phyloP scores from a whole-genome alignment of 1,140 invertebrate genomes.

The Globodera rostochiensis region DNA sequence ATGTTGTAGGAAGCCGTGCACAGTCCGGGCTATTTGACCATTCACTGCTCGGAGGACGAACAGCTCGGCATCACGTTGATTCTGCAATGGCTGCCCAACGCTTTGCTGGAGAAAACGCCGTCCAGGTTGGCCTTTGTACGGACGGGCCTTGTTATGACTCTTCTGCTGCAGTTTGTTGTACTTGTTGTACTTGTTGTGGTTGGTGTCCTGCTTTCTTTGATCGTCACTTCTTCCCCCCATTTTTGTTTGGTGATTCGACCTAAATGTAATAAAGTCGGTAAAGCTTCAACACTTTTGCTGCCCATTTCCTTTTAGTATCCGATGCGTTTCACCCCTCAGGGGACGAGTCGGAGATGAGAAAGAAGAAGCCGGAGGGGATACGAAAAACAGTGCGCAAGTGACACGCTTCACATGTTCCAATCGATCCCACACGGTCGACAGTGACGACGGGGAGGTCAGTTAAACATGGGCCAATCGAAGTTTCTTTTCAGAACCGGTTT shows the following conservation, averaged over 20 bases:
- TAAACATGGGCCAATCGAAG: not conserved
- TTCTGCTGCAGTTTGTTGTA: constrained; percentile 19
- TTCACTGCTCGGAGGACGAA: constrained; percentile 75
- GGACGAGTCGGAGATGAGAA: constrained; percentile 19
- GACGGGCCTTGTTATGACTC: constrained; percentile 21
- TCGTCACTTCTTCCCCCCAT: not conserved
- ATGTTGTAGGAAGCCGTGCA: constrained; percentile 70
- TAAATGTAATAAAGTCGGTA: too few relatives aligned
- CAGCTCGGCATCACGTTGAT: constrained; percentile 77
- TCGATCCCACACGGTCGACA: constrained; percentile 56
- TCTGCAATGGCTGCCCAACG: constrained; percentile 88
- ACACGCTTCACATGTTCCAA: constrained; percentile 57
- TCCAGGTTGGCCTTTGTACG: constrained; percentile 67
- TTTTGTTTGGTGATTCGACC: not conserved
- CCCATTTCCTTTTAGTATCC: constrained; percentile 50
- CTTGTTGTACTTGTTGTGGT: constrained; percentile 10
- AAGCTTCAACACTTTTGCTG: too few relatives aligned
- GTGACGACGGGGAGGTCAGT: constrained; percentile 39
- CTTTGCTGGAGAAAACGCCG: constrained; percentile 82
- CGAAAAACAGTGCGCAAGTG: constrained; percentile 36
- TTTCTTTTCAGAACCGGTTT: not conserved
- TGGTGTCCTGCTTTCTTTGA: not conserved
- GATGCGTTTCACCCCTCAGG: constrained; percentile 59
- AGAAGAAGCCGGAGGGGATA: constrained; percentile 15
- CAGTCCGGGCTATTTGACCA: constrained; percentile 86